Evolutionary conservation across 2,113 vertebrate genomes (phyloP).

Genomic region (Suricata suricatta): DNA sequence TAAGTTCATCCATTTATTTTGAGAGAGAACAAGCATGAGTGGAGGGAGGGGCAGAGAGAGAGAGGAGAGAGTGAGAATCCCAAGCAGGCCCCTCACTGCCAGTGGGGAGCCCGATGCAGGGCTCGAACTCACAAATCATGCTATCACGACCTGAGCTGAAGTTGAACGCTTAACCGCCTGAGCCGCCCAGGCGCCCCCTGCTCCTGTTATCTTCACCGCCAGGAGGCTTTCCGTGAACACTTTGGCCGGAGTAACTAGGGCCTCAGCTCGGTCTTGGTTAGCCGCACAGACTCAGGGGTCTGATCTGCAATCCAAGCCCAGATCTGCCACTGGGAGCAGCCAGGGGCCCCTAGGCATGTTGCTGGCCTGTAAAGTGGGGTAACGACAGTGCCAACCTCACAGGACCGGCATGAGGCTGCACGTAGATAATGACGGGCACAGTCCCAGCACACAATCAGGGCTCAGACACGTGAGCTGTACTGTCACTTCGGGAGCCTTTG

Average conservation of each 20-base stretch:
- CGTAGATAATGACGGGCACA: neutral
- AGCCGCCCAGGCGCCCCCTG: no score
- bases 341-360: neutral
- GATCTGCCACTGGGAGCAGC: neutral
- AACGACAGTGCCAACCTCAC: neutral
- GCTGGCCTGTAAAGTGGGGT: neutral
- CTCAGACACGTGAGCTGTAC: neutral
- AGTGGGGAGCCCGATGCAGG: no score
- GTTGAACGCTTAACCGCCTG: no score
- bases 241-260: neutral
- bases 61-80: no score
- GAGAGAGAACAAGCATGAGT: no score
- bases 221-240: accelerated
- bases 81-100: no score
- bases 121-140: no score
- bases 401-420: neutral
- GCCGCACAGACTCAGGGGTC: neutral
- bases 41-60: no score
- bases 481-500: neutral
- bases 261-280: neutral
- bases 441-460: no score
- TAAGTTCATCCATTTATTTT: no score
- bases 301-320: neutral
- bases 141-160: no score
- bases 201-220: neutral